phyloP scores from a whole-genome alignment of 2,797 vertebrate species.

The Galaxias olidus region DNA sequence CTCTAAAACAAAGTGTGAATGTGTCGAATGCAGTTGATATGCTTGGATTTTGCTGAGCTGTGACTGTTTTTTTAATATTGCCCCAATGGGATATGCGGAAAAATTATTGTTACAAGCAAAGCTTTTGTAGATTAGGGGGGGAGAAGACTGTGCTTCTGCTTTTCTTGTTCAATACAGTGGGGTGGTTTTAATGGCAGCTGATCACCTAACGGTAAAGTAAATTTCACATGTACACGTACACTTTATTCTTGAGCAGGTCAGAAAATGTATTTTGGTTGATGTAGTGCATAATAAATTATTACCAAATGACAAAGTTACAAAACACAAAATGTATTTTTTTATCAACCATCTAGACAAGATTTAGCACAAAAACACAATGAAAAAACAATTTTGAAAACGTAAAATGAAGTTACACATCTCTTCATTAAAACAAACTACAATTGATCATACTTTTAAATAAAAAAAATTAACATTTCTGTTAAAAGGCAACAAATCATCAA shows the following conservation, averaged over 20 bases:
- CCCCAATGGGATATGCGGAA: constrained; percentile 44
- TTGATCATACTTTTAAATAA: constrained; percentile 76
- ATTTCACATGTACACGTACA: constrained; percentile 7
- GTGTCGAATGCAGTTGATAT: constrained; percentile 25
- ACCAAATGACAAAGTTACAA: constrained; percentile 48
- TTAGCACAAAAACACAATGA: constrained; percentile 66
- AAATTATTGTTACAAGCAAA: constrained; percentile 11
- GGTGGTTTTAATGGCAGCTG: background rate
- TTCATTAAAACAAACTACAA: constrained; percentile 68
- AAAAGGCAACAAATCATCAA: constrained; percentile 58
- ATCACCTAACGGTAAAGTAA: constrained; percentile 9
- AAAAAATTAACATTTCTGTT: constrained; percentile 75
- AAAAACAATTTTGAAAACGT: constrained; percentile 45
- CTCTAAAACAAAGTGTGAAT: constrained; percentile 12
- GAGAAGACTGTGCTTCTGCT: constrained; percentile 7
- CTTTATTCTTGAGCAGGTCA: no score
- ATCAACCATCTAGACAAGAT: constrained; percentile 67
- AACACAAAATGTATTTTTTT: constrained; percentile 68
- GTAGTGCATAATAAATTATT: constrained; percentile 32
- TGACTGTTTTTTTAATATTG: constrained; percentile 31
- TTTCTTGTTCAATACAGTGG: constrained; percentile 4
- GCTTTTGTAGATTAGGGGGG: background rate
- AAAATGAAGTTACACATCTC: constrained; percentile 66
- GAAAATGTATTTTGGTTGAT: constrained; percentile 16
- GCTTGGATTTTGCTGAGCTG: constrained; percentile 70